Conservation (phyloP, 2,888 invertebrate genomes). For the Amblyjoppa fuscipennis region DNA sequence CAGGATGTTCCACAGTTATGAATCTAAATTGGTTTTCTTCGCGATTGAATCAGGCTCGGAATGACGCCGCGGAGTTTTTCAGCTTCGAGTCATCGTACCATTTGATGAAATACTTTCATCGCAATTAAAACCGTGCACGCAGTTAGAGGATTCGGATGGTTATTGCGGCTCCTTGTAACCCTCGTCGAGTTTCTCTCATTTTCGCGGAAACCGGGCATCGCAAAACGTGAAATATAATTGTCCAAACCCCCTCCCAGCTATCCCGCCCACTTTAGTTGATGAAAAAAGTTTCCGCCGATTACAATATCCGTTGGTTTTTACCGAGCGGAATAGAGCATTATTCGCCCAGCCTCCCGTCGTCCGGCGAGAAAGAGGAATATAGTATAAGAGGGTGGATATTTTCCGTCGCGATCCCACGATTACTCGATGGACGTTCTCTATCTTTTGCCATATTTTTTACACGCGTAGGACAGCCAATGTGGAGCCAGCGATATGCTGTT, state of each 20-base stretch:
- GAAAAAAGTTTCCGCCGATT: constrained; percentile 77
- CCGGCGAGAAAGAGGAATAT: neutral
- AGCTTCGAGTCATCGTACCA: neutral
- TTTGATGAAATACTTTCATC: constrained; percentile 4
- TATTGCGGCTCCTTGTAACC: neutral
- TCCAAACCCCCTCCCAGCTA: neutral
- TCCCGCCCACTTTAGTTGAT: constrained; percentile 67
- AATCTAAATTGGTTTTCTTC: neutral
- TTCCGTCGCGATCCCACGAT: neutral
- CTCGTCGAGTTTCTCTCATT: neutral
- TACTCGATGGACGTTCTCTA: neutral
- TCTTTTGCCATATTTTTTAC: neutral
- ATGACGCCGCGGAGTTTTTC: neutral
- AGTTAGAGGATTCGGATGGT: neutral
- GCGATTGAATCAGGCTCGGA: neutral
- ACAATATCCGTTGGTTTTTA: constrained; percentile 54
- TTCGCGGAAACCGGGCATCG: neutral
- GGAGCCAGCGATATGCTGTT: neutral
- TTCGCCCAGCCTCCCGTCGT: neutral
- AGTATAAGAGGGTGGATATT: neutral
- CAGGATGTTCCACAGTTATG: neutral
- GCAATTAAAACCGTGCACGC: neutral
- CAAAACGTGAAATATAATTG: constrained; percentile 11
- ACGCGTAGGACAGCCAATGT: neutral
- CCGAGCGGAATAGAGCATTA: neutral